phyloP scores from a whole-genome alignment of 2,113 vertebrate genomes.

The Chaetodon auriga region DNA sequence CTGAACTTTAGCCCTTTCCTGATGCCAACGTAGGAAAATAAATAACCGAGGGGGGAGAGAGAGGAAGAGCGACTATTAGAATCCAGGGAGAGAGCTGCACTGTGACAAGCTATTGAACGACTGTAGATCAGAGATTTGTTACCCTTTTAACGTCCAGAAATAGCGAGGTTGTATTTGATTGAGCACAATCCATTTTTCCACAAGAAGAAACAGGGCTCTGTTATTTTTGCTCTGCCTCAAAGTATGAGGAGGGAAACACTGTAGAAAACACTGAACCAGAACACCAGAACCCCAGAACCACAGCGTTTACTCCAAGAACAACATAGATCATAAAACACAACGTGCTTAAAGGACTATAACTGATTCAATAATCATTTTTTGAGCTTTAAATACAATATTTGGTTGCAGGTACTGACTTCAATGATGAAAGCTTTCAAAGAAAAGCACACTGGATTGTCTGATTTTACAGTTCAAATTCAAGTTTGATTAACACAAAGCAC shows the following conservation, averaged over 20 bases:
- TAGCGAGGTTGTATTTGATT: slow-evolving; percentile 43
- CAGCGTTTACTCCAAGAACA: not conserved
- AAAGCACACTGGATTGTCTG: too few relatives aligned
- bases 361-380: too few relatives aligned
- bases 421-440: too few relatives aligned
- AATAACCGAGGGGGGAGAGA: slow-evolving; percentile 17
- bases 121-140: slow-evolving; percentile 48
- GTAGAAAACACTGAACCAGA: slow-evolving; percentile 10
- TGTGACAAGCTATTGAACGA: slow-evolving; percentile 49
- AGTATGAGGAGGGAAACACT: not conserved
- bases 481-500: too few relatives aligned
- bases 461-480: too few relatives aligned
- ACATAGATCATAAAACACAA: too few relatives aligned
- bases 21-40: slow-evolving; percentile 7
- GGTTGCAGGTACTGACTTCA: too few relatives aligned
- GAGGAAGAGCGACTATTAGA: not conserved
- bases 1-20: not conserved
- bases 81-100: slow-evolving; percentile 14
- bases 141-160: slow-evolving; percentile 53
- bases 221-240: slow-evolving; percentile 12
- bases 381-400: too few relatives aligned
- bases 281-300: not conserved
- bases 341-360: too few relatives aligned
- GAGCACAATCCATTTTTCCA: slow-evolving; percentile 38
- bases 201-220: slow-evolving; percentile 10